These are phyloP conservation scores for Phrynocephalus versicolor DNA, from an alignment of 2,113 vertebrate genomes.

Conservation along the genomic window DNA sequence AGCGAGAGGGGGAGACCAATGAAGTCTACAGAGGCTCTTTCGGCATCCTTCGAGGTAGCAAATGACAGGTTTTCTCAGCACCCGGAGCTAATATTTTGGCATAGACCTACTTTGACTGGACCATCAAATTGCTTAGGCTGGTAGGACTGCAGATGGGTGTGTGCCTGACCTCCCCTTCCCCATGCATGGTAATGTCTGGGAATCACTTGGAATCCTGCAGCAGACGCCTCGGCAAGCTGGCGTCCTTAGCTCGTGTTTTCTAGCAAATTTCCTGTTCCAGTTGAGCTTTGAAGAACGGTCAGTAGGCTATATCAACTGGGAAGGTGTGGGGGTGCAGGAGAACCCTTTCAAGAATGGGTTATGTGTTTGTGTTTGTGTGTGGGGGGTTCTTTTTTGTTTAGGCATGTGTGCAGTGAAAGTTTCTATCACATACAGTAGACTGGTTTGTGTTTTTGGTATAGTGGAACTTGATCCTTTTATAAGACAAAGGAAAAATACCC, in stretches of 20 bases:
- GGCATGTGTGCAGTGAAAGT: not conserved
- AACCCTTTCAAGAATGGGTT: not conserved
- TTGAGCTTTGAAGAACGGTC: constrained; percentile 11
- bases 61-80: constrained; percentile 16
- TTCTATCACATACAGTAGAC: not conserved
- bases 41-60: constrained; percentile 23
- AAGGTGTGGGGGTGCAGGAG: not conserved
- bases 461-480: not conserved
- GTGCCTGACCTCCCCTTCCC: not conserved
- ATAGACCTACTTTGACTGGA: not conserved
- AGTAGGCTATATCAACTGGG: not conserved
- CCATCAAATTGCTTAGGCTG: not conserved
- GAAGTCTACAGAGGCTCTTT: not conserved
- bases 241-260: not conserved
- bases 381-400: not conserved
- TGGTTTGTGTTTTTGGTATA: not conserved
- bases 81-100: not conserved
- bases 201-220: accelerated
- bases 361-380: not conserved
- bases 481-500: accelerated
- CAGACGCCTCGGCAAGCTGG: not conserved
- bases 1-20: not conserved
- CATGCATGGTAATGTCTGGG: not conserved
- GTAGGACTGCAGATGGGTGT: not conserved
- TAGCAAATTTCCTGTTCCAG: not conserved